Base-by-base conservation (phyloP, 2,113 vertebrate species). In the Cygnus buccinator region DNA sequence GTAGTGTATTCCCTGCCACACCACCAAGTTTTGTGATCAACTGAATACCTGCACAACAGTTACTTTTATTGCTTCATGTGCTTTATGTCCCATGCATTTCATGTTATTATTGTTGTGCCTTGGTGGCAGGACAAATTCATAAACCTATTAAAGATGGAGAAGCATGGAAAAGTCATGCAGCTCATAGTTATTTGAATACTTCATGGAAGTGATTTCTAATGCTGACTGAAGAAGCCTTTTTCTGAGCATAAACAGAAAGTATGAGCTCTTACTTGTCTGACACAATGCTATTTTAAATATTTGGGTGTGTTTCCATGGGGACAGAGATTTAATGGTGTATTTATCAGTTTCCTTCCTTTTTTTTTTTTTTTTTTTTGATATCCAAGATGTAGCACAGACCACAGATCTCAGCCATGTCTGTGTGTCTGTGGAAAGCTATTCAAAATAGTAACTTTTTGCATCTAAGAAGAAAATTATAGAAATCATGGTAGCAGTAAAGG, bases 281-380 rank as follows among this genome's bases (percentile, higher is more conserved):
- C 37, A 93, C 57, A 94, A 92, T 29, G 89, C 58, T 92, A 62
- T 82, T 96, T 90, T 72, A 96, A 96, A 92, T 93, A 94, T 93
- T 93, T 94, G 90, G 41, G 84, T 82, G 37, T 43, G 74, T 95
- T 96, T 91, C 92, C 89, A 89, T 76, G 84, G 89, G 66, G 86
- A 95, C 62, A 93, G 77, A 62, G 54, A 92, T 87, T 76, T 68
- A 95, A 75, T 59, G 58, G 31, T 86, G 15, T 75, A 87, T 93
- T 93, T 97, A 92, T 76, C 48, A 94, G 41, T 82, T 89, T 93
- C 44, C 35, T 86, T 95, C 57, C 90, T 54, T 54, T 71, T 23
- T 23, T 58, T 43, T 57, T 37, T 89, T 59, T 91, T 52, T 37
- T 83, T 87, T 66, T 84, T 37, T 84, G 80, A 95, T 70, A 91